Percentiles rank a stretch among this genome's conserved stretches.
Conservation (phyloP, 2,797 vertebrate species). For the Silurus aristotelis region DNA sequence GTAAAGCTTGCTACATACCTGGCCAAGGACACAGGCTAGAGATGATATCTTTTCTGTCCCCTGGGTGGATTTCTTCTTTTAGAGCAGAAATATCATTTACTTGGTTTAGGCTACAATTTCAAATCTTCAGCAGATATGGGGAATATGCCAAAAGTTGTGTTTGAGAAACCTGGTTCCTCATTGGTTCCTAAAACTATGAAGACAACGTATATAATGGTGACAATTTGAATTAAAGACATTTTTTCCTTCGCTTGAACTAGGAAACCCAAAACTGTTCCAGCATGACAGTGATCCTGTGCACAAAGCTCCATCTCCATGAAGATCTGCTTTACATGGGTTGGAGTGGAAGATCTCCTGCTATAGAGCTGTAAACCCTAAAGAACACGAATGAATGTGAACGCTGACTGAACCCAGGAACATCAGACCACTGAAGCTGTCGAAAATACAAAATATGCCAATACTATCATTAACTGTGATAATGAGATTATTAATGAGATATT, state of each 20-base stretch:
- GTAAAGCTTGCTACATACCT: background rate
- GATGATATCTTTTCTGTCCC: conserved; percentile 11
- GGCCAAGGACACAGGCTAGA: background rate
- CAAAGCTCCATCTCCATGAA: too few relatives aligned
- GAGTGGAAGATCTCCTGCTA: too few relatives aligned
- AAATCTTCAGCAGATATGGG: background rate
- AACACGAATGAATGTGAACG: too few relatives aligned
- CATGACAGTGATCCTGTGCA: too few relatives aligned
- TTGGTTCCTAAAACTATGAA: background rate
- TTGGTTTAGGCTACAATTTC: background rate
- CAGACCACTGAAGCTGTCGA: background rate
- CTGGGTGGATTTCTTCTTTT: conserved; percentile 13
- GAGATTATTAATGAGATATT: background rate
- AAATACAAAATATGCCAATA: background rate
- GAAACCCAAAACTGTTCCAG: too few relatives aligned
- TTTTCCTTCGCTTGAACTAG: too few relatives aligned
- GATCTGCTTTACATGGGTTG: too few relatives aligned
- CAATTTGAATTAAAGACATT: background rate
- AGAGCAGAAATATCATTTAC: conserved; percentile 13
- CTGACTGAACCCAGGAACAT: too few relatives aligned
- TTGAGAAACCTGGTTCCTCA: background rate
- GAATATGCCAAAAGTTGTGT: background rate
- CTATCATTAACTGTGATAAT: background rate
- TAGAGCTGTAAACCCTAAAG: too few relatives aligned
- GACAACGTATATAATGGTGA: background rate